Percentiles rank a stretch among this genome's conserved stretches.
Conservation (phyloP, 2,797 vertebrate species). For the Crenichthys baileyi region DNA sequence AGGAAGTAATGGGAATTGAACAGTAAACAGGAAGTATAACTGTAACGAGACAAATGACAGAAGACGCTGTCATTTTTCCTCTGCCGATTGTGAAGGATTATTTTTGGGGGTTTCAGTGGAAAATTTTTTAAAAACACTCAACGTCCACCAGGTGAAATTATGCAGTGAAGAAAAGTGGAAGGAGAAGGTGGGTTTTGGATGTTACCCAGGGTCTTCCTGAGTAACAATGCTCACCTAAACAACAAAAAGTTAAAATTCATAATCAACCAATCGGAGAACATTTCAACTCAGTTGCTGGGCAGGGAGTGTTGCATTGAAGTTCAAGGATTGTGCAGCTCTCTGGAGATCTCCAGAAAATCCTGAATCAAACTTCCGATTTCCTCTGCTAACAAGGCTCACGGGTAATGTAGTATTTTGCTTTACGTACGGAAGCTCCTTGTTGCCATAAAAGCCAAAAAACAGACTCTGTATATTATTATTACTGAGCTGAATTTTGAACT, state of each 20-base stretch:
- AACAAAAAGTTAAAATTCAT: not conserved
- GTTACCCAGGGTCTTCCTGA: not conserved
- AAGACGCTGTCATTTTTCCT: constrained; percentile 13
- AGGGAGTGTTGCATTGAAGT: not conserved
- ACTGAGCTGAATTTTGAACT: not conserved
- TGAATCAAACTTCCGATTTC: not conserved
- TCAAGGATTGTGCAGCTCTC: not conserved
- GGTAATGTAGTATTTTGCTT: not conserved
- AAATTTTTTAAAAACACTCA: not conserved
- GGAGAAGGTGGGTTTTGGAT: not conserved
- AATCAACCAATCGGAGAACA: constrained; percentile 22
- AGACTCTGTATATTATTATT: no score
- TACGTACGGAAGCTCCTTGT: constrained; percentile 63
- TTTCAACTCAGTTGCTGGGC: not conserved
- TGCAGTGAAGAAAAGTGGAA: not conserved
- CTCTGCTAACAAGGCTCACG: not conserved
- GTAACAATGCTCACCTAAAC: not conserved
- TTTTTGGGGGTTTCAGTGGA: not conserved
- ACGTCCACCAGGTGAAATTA: not conserved
- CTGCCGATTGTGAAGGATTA: not conserved
- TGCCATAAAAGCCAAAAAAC: constrained; percentile 27
- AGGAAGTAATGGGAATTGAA: not conserved
- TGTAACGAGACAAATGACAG: not conserved
- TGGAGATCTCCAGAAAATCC: not conserved
- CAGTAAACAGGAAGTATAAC: constrained; percentile 30